A percentile compares a stretch with the other conserved stretches of the same genome.
These are phyloP conservation scores for Tamandua tetradactyla DNA, from an alignment of 2,797 vertebrate genomes.

Conservation along the genomic window DNA sequence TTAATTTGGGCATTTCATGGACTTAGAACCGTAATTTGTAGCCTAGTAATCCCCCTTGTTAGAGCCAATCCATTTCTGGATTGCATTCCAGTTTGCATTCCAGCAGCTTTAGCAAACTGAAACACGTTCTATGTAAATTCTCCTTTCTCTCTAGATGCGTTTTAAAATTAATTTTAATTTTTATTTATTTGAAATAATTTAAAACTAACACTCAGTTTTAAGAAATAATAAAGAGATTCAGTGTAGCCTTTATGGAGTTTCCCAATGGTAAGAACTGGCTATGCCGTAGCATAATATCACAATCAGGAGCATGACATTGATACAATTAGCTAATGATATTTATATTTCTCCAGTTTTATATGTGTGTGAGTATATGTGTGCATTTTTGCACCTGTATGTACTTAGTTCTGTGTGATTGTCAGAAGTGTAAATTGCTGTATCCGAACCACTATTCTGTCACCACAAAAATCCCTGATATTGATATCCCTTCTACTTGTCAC, in stretches of 20 bases:
- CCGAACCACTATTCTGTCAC: not conserved
- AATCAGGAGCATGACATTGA: not conserved
- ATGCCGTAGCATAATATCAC: too few species aligned
- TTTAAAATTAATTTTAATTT: not conserved
- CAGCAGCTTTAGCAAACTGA: too few species aligned
- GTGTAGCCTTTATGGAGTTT: not conserved
- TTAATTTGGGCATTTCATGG: too few species aligned
- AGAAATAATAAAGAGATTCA: not conserved
- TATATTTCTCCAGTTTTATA: not conserved
- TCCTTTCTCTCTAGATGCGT: not conserved
- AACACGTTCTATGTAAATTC: not conserved
- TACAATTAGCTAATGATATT: not conserved
- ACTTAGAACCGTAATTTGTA: too few species aligned
- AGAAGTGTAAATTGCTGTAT: not conserved
- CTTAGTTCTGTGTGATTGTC: not conserved
- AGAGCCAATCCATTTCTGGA: too few species aligned
- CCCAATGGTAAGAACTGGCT: not conserved
- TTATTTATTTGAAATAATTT: not conserved
- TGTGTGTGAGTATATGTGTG: not conserved
- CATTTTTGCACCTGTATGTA: accelerated
- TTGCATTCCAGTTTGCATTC: too few species aligned
- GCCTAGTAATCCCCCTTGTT: too few species aligned
- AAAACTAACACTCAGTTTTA: not conserved
- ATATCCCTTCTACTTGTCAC: too few species aligned
- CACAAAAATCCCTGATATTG: not conserved